Conservation (phyloP, 2,113 vertebrate genomes). For the Nettapus auritus region DNA sequence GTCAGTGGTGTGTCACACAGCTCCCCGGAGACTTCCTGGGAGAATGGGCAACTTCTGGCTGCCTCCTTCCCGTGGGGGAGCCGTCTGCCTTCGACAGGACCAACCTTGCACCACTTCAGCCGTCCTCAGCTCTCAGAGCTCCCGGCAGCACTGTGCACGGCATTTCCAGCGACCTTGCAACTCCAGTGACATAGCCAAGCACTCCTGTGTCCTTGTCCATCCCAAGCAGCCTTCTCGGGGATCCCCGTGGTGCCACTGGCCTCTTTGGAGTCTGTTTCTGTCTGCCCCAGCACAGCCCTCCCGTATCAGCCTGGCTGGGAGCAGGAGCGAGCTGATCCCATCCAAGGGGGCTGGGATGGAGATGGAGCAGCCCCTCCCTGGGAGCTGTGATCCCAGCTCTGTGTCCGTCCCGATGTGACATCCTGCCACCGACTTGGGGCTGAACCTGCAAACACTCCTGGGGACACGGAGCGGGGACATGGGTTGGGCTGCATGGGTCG, state of each 20-base stretch:
- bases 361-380: too few relatives aligned
- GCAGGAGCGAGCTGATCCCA: too few relatives aligned
- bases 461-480: too few relatives aligned
- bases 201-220: neutral
- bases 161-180: accelerated
- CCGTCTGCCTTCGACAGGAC: neutral
- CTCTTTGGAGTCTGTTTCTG: too few relatives aligned
- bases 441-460: too few relatives aligned
- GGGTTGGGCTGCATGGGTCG: too few relatives aligned
- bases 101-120: accelerated
- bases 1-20: accelerated
- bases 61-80: neutral
- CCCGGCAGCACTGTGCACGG: accelerated
- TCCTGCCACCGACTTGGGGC: neutral
- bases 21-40: neutral
- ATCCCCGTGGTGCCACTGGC: too few relatives aligned
- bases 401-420: neutral
- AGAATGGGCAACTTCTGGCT: neutral
- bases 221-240: too few relatives aligned
- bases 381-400: neutral
- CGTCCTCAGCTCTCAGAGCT: neutral
- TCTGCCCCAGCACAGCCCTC: neutral
- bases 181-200: neutral
- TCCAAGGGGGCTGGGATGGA: too few relatives aligned
- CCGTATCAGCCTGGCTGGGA: too few relatives aligned